These are phyloP conservation scores for Megastigmus dorsalis DNA, from an alignment of 2,888 invertebrate genomes.

Conservation along the genomic window DNA sequence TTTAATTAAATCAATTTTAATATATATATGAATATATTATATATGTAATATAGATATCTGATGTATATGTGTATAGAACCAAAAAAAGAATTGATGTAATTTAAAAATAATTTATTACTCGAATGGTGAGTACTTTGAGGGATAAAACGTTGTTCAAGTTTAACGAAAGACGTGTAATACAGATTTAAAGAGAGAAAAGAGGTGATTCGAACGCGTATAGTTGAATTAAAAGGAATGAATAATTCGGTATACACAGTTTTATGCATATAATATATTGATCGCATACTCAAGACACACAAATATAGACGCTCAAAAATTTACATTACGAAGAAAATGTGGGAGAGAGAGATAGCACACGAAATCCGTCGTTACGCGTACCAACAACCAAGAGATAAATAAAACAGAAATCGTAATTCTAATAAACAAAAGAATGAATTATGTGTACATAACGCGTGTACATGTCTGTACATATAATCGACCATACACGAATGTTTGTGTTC, in stretches of 20 bases:
- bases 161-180: slow-evolving; percentile 56
- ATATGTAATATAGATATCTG: slow-evolving; percentile 54
- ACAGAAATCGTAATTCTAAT: background rate
- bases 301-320: slow-evolving; percentile 19
- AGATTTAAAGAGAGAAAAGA: slow-evolving; percentile 10
- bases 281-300: slow-evolving; percentile 7
- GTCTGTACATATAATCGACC: slow-evolving; percentile 64
- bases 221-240: slow-evolving; percentile 10
- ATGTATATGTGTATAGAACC: slow-evolving; percentile 66
- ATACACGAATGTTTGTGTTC: slow-evolving; percentile 62
- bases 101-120: slow-evolving; percentile 64
- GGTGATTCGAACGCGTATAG: slow-evolving; percentile 10
- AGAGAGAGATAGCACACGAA: background rate
- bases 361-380: background rate
- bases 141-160: slow-evolving; percentile 69
- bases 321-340: background rate
- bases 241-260: slow-evolving; percentile 23
- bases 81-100: slow-evolving; percentile 66
- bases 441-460: slow-evolving; percentile 69
- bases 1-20: slow-evolving; percentile 49
- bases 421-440: slow-evolving; percentile 57
- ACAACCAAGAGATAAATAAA: background rate
- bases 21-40: slow-evolving; percentile 58
- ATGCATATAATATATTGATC: slow-evolving; percentile 36
- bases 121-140: slow-evolving; percentile 57